A percentile compares a stretch with the other conserved stretches of the same genome.
These are phyloP conservation scores for Phthorimaea operculella DNA, from an alignment of 1,140 invertebrate genomes.

Conservation along the genomic window DNA sequence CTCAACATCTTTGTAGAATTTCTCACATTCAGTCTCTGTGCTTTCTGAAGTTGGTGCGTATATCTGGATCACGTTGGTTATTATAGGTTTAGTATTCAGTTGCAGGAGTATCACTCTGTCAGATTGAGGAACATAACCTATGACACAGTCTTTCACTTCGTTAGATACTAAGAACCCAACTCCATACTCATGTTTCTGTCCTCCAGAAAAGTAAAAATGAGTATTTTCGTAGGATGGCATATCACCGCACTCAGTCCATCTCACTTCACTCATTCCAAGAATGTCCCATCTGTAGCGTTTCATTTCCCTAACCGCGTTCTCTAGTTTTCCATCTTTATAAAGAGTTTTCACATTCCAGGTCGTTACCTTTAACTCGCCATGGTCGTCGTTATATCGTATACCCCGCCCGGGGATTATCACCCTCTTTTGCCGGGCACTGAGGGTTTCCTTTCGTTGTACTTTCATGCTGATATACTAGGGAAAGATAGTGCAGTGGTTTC, in stretches of 20 bases:
- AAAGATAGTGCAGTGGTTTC: constrained; percentile 6
- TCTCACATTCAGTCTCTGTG: constrained; percentile 11
- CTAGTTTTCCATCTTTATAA: neutral
- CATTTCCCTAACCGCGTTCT: constrained; percentile 11
- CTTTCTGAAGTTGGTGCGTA: constrained; percentile 16
- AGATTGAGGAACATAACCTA: neutral
- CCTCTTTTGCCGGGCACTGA: constrained; percentile 1
- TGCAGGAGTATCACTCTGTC: neutral
- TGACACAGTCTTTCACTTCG: neutral
- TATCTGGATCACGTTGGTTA: constrained; percentile 3
- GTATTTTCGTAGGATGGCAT: neutral
- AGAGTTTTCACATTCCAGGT: neutral
- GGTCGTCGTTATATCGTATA: neutral
- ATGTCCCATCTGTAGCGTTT: neutral
- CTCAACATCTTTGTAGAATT: constrained; percentile 10
- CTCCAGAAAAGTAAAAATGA: neutral
- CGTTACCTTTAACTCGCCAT: constrained; percentile 3
- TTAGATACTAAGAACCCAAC: neutral
- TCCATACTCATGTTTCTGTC: neutral
- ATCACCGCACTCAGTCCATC: neutral
- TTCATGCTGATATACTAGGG: neutral
- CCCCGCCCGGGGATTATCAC: constrained; percentile 6
- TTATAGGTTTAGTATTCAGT: constrained; percentile 11
- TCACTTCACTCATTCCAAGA: neutral
- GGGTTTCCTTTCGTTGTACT: neutral